Evolutionary conservation across 1,140 invertebrate genomes (phyloP).

Genomic region (Drosophila mayri): DNA sequence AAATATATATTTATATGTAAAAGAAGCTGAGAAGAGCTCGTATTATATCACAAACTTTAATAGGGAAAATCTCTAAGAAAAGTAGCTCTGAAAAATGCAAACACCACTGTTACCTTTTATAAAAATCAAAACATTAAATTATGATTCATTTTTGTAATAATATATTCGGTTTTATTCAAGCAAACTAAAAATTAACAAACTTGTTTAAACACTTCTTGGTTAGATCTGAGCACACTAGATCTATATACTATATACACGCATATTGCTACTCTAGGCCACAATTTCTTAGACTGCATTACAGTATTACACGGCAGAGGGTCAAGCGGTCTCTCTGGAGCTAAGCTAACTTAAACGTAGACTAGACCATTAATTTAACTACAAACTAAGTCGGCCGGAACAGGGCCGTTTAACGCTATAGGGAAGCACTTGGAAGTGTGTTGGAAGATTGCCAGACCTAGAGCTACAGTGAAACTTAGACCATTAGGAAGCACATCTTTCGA

Average conservation of each 20-base stretch:
- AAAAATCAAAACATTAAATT: background rate
- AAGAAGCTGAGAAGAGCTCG: background rate
- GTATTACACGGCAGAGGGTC: slow-evolving; percentile 49
- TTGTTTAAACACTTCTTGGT: slow-evolving; percentile 67
- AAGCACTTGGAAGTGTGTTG: slow-evolving; percentile 77
- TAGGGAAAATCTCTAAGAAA: background rate
- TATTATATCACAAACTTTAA: no score
- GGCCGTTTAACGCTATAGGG: slow-evolving; percentile 59
- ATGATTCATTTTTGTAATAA: slow-evolving; percentile 14
- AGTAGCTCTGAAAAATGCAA: background rate
- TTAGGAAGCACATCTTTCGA: slow-evolving; percentile 77
- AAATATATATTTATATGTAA: no score
- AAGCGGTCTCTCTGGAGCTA: slow-evolving; percentile 32
- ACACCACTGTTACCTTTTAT: background rate
- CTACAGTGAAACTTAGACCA: slow-evolving; percentile 53
- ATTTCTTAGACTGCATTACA: slow-evolving; percentile 55
- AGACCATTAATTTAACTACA: slow-evolving; percentile 79
- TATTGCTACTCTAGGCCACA: slow-evolving; percentile 34
- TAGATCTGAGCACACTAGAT: slow-evolving; percentile 29
- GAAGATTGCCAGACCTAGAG: slow-evolving; percentile 63
- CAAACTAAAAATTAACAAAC: slow-evolving; percentile 78
- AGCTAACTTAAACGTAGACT: slow-evolving; percentile 71
- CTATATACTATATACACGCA: slow-evolving; percentile 50
- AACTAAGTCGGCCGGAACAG: slow-evolving; percentile 62
- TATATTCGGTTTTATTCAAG: slow-evolving; percentile 68